Base-by-base conservation (phyloP, 2,888 invertebrate species). In the Tetrapedia diversipes region DNA sequence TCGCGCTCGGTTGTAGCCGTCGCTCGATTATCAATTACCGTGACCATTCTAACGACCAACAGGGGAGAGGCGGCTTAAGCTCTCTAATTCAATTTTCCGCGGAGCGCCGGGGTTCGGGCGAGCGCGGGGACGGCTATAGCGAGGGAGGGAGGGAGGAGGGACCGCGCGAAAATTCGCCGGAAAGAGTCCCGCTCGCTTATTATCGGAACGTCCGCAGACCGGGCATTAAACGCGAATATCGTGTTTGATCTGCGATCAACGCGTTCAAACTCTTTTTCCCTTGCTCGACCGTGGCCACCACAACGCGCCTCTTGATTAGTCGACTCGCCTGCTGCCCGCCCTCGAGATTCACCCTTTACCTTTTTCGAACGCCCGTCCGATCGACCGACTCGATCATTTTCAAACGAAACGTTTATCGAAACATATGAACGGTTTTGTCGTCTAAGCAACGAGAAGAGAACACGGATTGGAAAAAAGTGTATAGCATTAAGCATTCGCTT, bases 11-110 rank as follows among this genome's bases (percentile, higher is more conserved):
- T 64, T 65, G 71, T 77, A 80, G 79, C 79, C 82, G 82, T 80
- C 80, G 86, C 85, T 86, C 88, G 86, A 89, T 89, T 89, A 90
- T 89, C 89, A 89, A 89, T 90, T 90, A 88, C 83, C 87, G 86
- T 82, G 87, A 86, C 86, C 83, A 77, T 84, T 83, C 81, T 83
- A 82, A 85, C 83, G 82, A 83, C 79, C 78, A 65, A 66, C 73
- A 53, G 57, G 75, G 70, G 76, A 70, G 54, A 49, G 64, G 63
- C 73, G 80, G 86, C 87, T 88, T 87, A 86, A 87, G 85, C 87
- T 70, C 66, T 84, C 86, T 88, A 87, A 89, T 89, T 89, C 86
- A 86, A 87, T 89, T 89, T 87, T 76, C 77, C 84, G 65, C 53
- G 45, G 45, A 34, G 32, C 47, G 39, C 56, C 53, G 67, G 39